Conservation (phyloP, 2,888 invertebrate species). For the Callinectes sapidus region DNA sequence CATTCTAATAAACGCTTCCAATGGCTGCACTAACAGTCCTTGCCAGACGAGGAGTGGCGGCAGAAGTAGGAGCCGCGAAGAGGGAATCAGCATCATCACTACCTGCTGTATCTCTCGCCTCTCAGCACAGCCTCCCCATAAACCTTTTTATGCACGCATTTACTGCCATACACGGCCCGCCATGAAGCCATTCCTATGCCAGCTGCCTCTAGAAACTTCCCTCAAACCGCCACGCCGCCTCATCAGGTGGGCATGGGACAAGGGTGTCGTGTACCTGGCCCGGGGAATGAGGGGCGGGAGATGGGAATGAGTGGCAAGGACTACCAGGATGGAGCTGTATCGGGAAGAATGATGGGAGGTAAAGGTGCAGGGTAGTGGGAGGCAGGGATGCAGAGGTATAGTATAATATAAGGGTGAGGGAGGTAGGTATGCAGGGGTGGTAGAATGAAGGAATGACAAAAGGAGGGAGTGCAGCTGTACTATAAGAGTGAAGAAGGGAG, state of each 20-base stretch:
- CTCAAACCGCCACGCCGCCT: constrained; percentile 19
- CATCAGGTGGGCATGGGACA: background rate
- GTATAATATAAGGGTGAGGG: background rate
- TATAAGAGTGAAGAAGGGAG: background rate
- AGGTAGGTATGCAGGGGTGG: background rate
- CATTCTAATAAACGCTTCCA: background rate
- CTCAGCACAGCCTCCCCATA: background rate
- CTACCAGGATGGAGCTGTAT: too few relatives aligned
- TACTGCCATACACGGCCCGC: constrained; percentile 21
- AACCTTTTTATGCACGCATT: constrained; percentile 26
- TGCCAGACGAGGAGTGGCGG: background rate
- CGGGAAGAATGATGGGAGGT: background rate
- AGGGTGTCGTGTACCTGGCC: background rate
- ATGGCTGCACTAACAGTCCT: background rate
- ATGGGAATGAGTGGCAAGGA: background rate
- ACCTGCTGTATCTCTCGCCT: constrained; percentile 1
- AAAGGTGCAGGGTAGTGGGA: background rate
- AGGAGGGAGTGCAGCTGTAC: background rate
- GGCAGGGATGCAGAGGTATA: background rate
- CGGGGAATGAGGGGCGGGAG: background rate
- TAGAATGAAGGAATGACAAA: background rate
- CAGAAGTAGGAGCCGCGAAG: background rate
- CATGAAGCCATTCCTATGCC: constrained; percentile 34
- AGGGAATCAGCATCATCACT: background rate
- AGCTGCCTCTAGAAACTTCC: background rate